phyloP scores from a whole-genome alignment of 2,888 invertebrate species.

The Eustalomyia histrio region DNA sequence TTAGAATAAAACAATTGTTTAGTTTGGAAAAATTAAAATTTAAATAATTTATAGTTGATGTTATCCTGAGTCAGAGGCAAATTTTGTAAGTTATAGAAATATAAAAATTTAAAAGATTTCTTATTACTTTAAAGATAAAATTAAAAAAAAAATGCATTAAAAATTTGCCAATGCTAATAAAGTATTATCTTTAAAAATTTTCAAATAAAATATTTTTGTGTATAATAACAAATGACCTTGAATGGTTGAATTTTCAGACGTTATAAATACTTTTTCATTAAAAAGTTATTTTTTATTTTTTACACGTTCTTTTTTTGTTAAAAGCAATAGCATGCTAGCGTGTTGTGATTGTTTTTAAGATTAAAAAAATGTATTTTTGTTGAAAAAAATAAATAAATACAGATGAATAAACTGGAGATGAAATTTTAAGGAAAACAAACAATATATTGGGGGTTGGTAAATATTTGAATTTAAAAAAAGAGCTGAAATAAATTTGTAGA shows the following conservation, averaged over 20 bases:
- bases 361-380: background rate
- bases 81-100: no score
- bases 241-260: background rate
- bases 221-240: background rate
- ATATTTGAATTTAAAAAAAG: background rate
- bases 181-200: no score
- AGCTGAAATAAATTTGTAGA: background rate
- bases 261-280: background rate
- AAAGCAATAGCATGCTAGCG: background rate
- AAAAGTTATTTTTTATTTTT: background rate
- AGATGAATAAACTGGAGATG: background rate
- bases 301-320: background rate
- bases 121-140: no score
- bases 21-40: no score
- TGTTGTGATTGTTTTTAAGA: background rate
- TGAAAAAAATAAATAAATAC: background rate
- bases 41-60: no score
- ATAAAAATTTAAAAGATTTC: no score
- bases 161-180: no score
- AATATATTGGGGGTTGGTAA: background rate
- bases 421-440: background rate
- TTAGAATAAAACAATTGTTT: no score
- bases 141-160: no score
- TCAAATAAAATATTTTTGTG: no score
- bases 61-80: no score